phyloP scores from a whole-genome alignment of 2,888 invertebrate species.

The Electrophaes corylata region DNA sequence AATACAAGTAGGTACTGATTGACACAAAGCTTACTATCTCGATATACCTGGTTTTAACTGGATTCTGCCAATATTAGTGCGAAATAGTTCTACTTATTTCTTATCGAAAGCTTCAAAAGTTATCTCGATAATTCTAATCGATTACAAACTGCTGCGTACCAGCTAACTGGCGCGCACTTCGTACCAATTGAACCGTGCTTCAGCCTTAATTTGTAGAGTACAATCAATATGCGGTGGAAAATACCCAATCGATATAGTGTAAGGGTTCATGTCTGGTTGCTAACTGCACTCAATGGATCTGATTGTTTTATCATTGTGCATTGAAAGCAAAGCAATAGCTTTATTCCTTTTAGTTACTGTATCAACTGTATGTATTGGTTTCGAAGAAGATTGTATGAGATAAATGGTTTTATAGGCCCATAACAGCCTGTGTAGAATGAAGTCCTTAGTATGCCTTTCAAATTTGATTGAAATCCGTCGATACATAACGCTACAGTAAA shows the following conservation, averaged over 20 bases:
- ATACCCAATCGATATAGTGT: slow-evolving; percentile 48
- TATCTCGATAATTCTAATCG: slow-evolving; percentile 20
- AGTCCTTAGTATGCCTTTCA: too few species aligned
- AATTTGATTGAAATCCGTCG: too few species aligned
- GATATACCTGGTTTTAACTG: background rate
- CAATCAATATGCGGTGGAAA: slow-evolving; percentile 57
- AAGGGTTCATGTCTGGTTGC: slow-evolving; percentile 17
- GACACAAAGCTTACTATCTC: background rate
- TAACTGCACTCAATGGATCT: background rate
- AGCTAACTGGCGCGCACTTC: slow-evolving; percentile 49
- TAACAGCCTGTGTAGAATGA: too few species aligned
- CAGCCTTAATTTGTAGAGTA: slow-evolving; percentile 52
- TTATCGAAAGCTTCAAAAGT: slow-evolving; percentile 8
- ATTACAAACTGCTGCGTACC: slow-evolving; percentile 38
- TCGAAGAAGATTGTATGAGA: too few species aligned
- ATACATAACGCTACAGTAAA: too few species aligned
- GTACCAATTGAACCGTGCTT: slow-evolving; percentile 52
- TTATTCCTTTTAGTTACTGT: background rate
- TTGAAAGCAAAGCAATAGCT: background rate
- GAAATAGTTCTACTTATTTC: background rate
- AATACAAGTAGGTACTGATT: too few species aligned
- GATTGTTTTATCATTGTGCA: background rate
- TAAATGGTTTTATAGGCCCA: too few species aligned
- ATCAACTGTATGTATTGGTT: background rate
- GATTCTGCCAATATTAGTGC: background rate